Percentiles rank a stretch among this genome's conserved stretches.
Conservation (phyloP, 2,888 invertebrate genomes). For the Spatulosminthurus flaviceps region DNA sequence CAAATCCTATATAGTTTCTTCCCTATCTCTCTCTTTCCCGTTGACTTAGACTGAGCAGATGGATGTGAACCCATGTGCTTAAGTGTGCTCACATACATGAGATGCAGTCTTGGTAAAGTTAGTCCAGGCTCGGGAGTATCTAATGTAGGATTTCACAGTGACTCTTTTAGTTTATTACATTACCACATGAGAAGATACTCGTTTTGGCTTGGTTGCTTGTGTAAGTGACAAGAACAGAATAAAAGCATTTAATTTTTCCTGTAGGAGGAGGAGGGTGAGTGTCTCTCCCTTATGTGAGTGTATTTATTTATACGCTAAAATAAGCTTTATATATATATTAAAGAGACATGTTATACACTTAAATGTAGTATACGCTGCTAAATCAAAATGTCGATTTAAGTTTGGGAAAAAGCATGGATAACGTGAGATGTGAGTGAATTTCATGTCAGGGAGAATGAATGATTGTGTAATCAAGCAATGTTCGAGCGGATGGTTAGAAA, state of each 20-base stretch:
- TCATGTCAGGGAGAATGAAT: slow-evolving; percentile 45
- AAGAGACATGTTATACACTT: no score
- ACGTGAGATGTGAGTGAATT: slow-evolving; percentile 34
- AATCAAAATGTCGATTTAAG: background rate
- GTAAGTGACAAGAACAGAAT: slow-evolving; percentile 22
- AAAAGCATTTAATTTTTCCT: slow-evolving; percentile 25
- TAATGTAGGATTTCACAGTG: background rate
- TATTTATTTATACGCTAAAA: background rate
- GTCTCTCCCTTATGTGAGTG: background rate
- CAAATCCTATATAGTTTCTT: background rate
- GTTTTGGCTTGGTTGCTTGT: background rate
- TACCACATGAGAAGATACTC: slow-evolving; percentile 24
- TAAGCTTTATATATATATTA: no score
- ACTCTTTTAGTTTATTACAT: slow-evolving; percentile 1
- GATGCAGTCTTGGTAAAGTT: background rate
- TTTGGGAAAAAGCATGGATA: slow-evolving; percentile 30
- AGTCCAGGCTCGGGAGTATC: background rate
- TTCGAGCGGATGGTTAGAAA: slow-evolving; percentile 32
- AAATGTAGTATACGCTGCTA: no score
- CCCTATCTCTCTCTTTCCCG: background rate
- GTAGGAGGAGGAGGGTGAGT: slow-evolving; percentile 10
- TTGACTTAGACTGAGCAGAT: slow-evolving; percentile 18
- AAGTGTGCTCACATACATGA: background rate
- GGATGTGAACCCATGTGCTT: background rate
- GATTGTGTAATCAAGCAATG: slow-evolving; percentile 47